These are phyloP conservation scores for Lagodon rhomboides DNA, from an alignment of 2,797 vertebrate genomes.

Conservation along the genomic window DNA sequence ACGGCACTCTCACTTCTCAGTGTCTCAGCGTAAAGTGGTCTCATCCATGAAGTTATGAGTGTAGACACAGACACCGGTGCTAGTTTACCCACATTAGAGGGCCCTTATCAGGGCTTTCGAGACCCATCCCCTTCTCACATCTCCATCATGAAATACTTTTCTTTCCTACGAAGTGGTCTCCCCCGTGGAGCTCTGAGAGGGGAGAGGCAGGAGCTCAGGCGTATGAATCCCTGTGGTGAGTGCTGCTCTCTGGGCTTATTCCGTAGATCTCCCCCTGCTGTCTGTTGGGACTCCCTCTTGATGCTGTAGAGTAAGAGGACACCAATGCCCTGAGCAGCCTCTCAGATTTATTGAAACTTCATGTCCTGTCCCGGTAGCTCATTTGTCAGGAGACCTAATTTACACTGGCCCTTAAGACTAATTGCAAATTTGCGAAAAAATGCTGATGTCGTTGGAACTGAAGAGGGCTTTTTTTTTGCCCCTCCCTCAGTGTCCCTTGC, in stretches of 20 bases:
- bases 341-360: constrained; percentile 89
- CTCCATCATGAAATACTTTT: constrained; percentile 71
- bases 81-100: constrained; percentile 80
- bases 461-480: constrained; percentile 72
- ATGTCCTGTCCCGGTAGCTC: constrained; percentile 94
- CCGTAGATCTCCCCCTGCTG: constrained; percentile 55
- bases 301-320: constrained; percentile 77
- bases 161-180: constrained; percentile 52
- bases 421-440: constrained; percentile 99
- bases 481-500: constrained; percentile 93
- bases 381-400: constrained; percentile 99
- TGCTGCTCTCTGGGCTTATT: constrained; percentile 67
- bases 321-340: constrained; percentile 76
- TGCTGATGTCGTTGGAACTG: constrained; percentile 98
- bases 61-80: constrained; percentile 71
- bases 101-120: constrained; percentile 74
- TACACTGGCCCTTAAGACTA: constrained; percentile 99
- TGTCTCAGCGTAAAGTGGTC: constrained; percentile 82
- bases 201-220: constrained; percentile 54
- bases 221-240: constrained; percentile 66
- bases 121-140: constrained; percentile 71
- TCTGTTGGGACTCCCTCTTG: constrained; percentile 73
- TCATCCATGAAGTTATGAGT: constrained; percentile 78
- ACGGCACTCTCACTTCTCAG: constrained; percentile 73
- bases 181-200: constrained; percentile 57